Evolutionary conservation across 37 sponge, comb jelly and placozoan species (phyloP).

Genomic region (Crambe crambe): DNA sequence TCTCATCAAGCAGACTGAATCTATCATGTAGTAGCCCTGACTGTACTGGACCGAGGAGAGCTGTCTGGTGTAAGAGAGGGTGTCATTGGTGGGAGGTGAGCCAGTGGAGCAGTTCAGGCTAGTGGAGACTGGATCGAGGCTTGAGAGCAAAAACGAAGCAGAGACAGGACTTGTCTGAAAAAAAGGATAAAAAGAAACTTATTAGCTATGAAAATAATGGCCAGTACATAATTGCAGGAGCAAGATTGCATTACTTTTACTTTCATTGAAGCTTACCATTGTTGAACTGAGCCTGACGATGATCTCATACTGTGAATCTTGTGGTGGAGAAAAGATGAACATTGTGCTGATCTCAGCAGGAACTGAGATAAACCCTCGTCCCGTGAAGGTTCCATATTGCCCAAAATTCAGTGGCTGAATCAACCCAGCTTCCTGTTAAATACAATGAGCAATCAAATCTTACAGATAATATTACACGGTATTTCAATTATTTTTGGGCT

Average conservation of each 20-base stretch:
- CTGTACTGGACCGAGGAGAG: not conserved
- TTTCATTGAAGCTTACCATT: too few species aligned
- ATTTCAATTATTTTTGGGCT: too few species aligned
- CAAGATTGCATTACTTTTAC: not conserved
- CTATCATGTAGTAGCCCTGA: not conserved
- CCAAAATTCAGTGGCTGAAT: constrained; percentile 10
- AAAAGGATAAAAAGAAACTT: not conserved
- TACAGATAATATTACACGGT: too few species aligned
- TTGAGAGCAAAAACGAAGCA: not conserved
- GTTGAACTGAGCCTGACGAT: constrained; percentile 37
- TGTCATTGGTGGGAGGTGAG: not conserved
- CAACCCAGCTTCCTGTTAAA: not conserved
- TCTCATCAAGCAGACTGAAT: constrained; percentile 7
- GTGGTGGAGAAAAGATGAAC: constrained; percentile 28
- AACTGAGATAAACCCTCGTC: constrained; percentile 38
- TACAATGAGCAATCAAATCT: too few species aligned
- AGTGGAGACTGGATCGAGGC: constrained; percentile 3
- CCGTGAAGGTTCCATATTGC: constrained; percentile 24
- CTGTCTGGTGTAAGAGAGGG: not conserved
- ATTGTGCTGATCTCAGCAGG: not conserved
- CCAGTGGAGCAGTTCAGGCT: constrained; percentile 19
- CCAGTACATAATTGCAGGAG: not conserved
- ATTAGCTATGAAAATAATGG: not conserved
- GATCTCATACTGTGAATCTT: constrained; percentile 44
- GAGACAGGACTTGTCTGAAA: not conserved